These are phyloP conservation scores for Alcis repandata DNA, from an alignment of 2,888 invertebrate genomes.

Conservation along the genomic window DNA sequence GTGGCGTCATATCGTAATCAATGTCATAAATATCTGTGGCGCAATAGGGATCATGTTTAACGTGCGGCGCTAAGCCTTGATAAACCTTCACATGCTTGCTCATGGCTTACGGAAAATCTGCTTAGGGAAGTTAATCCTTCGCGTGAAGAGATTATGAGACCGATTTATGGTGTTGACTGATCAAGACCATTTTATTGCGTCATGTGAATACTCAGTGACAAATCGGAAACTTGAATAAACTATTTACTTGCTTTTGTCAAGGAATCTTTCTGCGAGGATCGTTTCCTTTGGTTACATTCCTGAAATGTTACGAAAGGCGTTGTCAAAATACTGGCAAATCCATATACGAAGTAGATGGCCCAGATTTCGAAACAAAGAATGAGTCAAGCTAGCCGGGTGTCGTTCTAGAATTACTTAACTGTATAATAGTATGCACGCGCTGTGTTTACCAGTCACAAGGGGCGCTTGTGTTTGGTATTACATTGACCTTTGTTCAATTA, in stretches of 20 bases:
- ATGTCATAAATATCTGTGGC: constrained; percentile 78
- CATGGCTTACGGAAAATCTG: constrained; percentile 58
- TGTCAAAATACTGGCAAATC: constrained; percentile 60
- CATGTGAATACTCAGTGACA: constrained; percentile 22
- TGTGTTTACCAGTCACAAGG: constrained; percentile 29
- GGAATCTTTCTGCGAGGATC: too few relatives aligned
- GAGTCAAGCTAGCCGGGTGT: constrained; percentile 68
- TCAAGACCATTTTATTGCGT: constrained; percentile 33
- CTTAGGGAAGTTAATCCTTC: constrained; percentile 63
- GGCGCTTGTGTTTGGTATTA: constrained; percentile 8
- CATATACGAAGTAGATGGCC: constrained; percentile 71
- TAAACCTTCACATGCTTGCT: constrained; percentile 67
- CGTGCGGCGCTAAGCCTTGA: constrained; percentile 67
- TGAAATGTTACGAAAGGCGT: constrained; percentile 36
- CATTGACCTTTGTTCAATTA: constrained; percentile 15
- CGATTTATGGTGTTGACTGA: constrained; percentile 43
- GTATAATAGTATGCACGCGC: constrained; percentile 21
- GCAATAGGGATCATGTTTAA: constrained; percentile 74
- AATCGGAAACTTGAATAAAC: too few relatives aligned
- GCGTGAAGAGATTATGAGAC: constrained; percentile 42
- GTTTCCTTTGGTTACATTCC: background rate
- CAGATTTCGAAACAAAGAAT: constrained; percentile 76
- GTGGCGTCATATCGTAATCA: constrained; percentile 60
- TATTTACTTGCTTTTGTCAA: too few relatives aligned
- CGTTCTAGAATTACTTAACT: constrained; percentile 57